Conservation (phyloP, 2,113 vertebrate species). For the Melanerpes aurifrons region DNA sequence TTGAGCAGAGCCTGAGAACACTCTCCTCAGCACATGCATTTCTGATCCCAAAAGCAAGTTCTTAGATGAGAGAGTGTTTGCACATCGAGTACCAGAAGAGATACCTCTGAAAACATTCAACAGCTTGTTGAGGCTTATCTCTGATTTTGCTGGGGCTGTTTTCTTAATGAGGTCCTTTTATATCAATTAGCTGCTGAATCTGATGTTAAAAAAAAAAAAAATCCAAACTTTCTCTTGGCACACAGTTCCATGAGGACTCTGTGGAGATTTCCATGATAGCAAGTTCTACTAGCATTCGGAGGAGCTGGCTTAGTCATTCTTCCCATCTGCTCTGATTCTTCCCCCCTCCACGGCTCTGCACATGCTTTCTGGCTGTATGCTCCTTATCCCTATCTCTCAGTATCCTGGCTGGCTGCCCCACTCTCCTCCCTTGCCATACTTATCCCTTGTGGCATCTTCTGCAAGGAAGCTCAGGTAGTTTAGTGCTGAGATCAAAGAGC, state of each 20-base stretch:
- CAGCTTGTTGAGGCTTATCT: slow-evolving; percentile 45
- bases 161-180: slow-evolving; percentile 41
- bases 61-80: not conserved
- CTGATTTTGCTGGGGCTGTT: slow-evolving; percentile 31
- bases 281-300: slow-evolving; percentile 26
- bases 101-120: slow-evolving; percentile 5
- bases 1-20: not conserved
- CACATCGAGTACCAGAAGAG: not conserved
- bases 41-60: not conserved
- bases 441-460: slow-evolving; percentile 4
- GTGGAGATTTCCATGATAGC: slow-evolving; percentile 46
- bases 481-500: slow-evolving; percentile 31
- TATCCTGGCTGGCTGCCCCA: slow-evolving; percentile 9
- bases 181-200: slow-evolving; percentile 35
- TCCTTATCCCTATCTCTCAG: not conserved
- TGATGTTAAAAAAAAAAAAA: not conserved
- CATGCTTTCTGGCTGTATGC: slow-evolving; percentile 39
- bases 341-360: not conserved
- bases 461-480: not conserved
- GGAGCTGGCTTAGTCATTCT: slow-evolving; percentile 65
- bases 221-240: slow-evolving; percentile 31
- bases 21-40: not conserved
- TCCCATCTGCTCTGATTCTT: slow-evolving; percentile 67
- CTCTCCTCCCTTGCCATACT: not conserved
- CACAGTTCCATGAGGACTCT: not conserved